Evolutionary conservation across 2,797 vertebrate genomes (phyloP).

Genomic region (Enteromius viviparus): DNA sequence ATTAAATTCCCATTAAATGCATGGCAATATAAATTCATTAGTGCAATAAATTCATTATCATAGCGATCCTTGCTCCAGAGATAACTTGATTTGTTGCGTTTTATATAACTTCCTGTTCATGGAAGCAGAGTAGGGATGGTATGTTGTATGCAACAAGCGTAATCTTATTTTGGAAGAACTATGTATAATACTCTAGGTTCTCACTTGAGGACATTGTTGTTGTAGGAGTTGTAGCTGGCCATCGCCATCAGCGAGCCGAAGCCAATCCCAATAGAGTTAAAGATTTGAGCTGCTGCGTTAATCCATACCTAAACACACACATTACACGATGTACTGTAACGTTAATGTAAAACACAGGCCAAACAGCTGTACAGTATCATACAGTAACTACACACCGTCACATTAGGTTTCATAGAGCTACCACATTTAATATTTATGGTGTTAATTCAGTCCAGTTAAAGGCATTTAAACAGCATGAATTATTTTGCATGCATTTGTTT

Average conservation of each 20-base stretch:
- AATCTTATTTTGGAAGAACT: not conserved
- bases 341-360: not conserved
- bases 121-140: not conserved
- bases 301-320: conserved; percentile 77
- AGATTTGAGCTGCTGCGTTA: conserved; percentile 82
- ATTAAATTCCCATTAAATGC: not conserved
- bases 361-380: no score
- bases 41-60: not conserved
- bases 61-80: conserved; percentile 13
- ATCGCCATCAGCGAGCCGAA: conserved; percentile 80
- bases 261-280: conserved; percentile 83
- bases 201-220: conserved; percentile 79
- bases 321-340: no score
- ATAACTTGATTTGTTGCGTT: not conserved
- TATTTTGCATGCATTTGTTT: not conserved
- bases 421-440: no score
- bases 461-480: not conserved
- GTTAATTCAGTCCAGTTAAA: no score
- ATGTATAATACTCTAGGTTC: no score
- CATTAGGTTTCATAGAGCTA: no score
- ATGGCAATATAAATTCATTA: not conserved
- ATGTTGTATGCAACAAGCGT: not conserved
- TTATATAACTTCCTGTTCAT: not conserved
- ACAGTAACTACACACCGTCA: no score
- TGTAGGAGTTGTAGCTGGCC: conserved; percentile 82